Conservation (phyloP, 2,888 invertebrate genomes). For the Sinopyrophorus schimmeli region DNA sequence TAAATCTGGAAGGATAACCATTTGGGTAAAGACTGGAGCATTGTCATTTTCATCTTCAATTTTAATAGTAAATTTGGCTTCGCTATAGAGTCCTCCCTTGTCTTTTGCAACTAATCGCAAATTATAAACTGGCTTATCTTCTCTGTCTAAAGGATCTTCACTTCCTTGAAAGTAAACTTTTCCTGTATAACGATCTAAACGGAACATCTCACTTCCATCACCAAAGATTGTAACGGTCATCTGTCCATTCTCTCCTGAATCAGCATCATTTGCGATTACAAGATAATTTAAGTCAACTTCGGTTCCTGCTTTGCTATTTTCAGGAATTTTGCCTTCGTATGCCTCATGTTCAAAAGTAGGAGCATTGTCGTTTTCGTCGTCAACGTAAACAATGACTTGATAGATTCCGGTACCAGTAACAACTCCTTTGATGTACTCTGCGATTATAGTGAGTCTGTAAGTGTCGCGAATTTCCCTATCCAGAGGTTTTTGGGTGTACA, state of each 20-base stretch:
- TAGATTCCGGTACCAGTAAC: constrained; percentile 73
- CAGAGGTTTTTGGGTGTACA: constrained; percentile 75
- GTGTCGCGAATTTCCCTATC: constrained; percentile 75
- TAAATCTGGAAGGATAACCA: constrained; percentile 70
- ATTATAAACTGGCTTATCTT: constrained; percentile 68
- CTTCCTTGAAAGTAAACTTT: constrained; percentile 61
- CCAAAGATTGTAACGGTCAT: constrained; percentile 73
- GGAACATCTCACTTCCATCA: constrained; percentile 74
- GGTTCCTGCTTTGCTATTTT: constrained; percentile 73
- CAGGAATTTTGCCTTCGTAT: constrained; percentile 78
- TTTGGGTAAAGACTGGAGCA: constrained; percentile 69
- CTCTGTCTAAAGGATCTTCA: constrained; percentile 66
- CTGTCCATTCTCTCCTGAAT: constrained; percentile 68
- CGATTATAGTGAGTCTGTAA: constrained; percentile 78
- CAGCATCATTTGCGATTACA: constrained; percentile 73
- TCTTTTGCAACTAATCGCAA: constrained; percentile 77
- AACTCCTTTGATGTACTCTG: constrained; percentile 71
- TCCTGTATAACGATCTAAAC: constrained; percentile 68
- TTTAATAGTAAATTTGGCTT: constrained; percentile 70
- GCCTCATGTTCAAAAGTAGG: constrained; percentile 72
- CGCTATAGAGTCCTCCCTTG: constrained; percentile 73
- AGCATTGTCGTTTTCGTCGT: constrained; percentile 86
- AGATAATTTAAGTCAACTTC: constrained; percentile 70
- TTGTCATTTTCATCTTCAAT: constrained; percentile 85
- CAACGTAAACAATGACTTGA: constrained; percentile 77